Base-by-base conservation (phyloP, 2,888 invertebrate genomes). In the Argyresthia albistria region DNA sequence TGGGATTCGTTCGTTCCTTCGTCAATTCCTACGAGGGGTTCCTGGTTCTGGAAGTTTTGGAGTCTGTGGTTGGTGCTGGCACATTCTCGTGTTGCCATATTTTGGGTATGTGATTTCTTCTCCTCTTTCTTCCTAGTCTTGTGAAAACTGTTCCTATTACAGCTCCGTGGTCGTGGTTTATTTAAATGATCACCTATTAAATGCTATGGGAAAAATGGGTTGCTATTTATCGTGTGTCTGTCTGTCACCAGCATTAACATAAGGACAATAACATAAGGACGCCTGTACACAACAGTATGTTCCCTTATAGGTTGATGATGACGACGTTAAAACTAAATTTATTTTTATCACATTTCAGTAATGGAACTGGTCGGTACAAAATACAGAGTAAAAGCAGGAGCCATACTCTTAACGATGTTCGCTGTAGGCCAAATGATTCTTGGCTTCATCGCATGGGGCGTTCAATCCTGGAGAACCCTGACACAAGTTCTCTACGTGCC, bases 331-430 rank as follows among this genome's bases (percentile, higher is more conserved):
- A 25, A 25, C 25, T 25, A 25, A 25, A 25, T 2, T 25, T 25
- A 2, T 25, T 25, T 25, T 25, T n/a, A n/a, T n/a, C n/a, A n/a
- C 43, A 15, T 16, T 45, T 45, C 76, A 93, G 93, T 91, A 43
- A 91, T 95, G 60, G 96, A 96, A 75, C 76, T 95, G 60, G 94
- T 95, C 0, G 94, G 94, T 0, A 93, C 93, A 4, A 90, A 90
- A 55, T 90, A 91, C 58, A 88, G 95, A 50, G 93, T 94, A 2
- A 70, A 93, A 14, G 93, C 91, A 4, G 93, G 94, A 49, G 92
- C 93, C 8, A 82, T 93, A n/a, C 89, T 93, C 37, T 91, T 92
- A 16, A 90, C 92, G 3, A 90, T 93, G 65, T 95, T 93, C 65
- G 92, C 94, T 0, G 57, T 93, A 7, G 95, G 95, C 0, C 94